phyloP scores from a whole-genome alignment of 2,888 invertebrate genomes.

The Chamaedrilus cognettii region DNA sequence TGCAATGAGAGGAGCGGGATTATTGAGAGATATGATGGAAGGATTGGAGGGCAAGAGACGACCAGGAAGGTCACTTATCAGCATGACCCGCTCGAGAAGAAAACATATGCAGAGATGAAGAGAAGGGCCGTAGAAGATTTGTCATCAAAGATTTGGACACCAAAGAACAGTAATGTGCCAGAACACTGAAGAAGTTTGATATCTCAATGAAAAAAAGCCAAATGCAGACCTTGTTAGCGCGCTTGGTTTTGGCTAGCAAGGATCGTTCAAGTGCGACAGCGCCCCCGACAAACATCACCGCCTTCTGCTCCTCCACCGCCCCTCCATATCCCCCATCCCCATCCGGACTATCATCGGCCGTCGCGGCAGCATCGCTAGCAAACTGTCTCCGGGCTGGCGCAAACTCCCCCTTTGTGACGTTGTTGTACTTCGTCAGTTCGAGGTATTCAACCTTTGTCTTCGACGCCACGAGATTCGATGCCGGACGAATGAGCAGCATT shows the following conservation, averaged over 20 bases:
- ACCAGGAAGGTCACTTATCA: too few relatives aligned
- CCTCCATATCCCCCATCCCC: constrained; percentile 42
- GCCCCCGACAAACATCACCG: constrained; percentile 39
- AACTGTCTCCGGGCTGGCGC: constrained; percentile 8
- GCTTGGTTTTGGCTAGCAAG: constrained; percentile 35
- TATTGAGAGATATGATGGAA: too few relatives aligned
- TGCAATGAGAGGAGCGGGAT: too few relatives aligned
- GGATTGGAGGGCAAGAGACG: too few relatives aligned
- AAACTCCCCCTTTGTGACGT: constrained; percentile 27
- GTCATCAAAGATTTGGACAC: too few relatives aligned
- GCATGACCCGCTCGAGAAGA: too few relatives aligned
- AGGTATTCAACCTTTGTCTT: constrained; percentile 27
- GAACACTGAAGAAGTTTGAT: background rate
- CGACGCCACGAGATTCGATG: constrained; percentile 33
- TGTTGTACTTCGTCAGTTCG: constrained; percentile 35
- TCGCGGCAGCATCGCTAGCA: background rate
- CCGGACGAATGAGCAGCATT: constrained; percentile 35
- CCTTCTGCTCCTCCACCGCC: background rate
- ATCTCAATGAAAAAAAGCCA: background rate
- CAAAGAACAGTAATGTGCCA: too few relatives aligned
- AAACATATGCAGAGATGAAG: too few relatives aligned
- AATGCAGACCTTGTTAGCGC: constrained; percentile 1
- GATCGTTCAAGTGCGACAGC: constrained; percentile 43
- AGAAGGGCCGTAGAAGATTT: too few relatives aligned
- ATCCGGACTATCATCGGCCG: background rate